These are phyloP conservation scores for Puffinus mauretanicus DNA, from an alignment of 2,113 vertebrate genomes.

Conservation along the genomic window DNA sequence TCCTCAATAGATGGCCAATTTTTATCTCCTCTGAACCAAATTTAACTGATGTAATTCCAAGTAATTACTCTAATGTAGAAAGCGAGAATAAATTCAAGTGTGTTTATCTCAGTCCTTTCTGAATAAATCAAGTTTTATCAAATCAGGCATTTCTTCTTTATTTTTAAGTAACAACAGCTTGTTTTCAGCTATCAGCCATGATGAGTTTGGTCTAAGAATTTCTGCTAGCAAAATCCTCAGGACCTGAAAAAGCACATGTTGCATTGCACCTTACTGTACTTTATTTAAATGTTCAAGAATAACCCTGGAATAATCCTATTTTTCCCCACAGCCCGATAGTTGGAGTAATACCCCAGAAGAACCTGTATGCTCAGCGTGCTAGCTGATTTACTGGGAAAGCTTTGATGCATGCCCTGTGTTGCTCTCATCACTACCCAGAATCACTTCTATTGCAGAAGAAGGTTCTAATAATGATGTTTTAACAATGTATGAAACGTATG, in stretches of 20 bases:
- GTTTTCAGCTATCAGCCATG: background rate
- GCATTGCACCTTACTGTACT: background rate
- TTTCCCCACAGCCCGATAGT: background rate
- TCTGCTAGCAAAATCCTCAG: background rate
- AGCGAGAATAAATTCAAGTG: background rate
- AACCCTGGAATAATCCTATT: background rate
- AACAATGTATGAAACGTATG: rapidly evolving
- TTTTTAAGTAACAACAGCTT: background rate
- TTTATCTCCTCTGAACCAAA: conserved; percentile 9
- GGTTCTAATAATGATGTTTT: background rate
- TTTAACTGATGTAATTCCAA: background rate
- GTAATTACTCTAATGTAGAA: background rate
- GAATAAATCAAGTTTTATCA: conserved; percentile 38
- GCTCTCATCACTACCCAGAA: background rate
- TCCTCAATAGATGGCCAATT: background rate
- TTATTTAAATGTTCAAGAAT: background rate
- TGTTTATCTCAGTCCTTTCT: conserved; percentile 22
- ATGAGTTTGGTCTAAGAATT: background rate
- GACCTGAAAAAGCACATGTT: background rate
- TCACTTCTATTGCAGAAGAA: background rate
- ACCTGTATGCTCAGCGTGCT: background rate
- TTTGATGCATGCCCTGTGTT: background rate
- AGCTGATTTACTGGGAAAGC: background rate
- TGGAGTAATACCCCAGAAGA: background rate
- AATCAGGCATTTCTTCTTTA: conserved; percentile 9